phyloP scores from a whole-genome alignment of 2,113 vertebrate genomes.

The Malurus melanocephalus region DNA sequence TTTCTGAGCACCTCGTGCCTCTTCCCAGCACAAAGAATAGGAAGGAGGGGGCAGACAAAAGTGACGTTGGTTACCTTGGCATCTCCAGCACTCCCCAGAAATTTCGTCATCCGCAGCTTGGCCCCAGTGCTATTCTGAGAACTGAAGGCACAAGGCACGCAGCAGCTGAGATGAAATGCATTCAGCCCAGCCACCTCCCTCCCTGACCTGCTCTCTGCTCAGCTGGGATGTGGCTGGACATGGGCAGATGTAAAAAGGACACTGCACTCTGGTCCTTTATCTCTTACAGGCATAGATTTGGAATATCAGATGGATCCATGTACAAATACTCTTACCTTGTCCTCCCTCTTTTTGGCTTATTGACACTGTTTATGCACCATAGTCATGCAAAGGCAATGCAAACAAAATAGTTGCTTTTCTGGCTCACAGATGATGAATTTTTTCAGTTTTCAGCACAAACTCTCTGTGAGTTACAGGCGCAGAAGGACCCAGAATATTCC shows the following conservation, averaged over 20 bases:
- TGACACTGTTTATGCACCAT: accelerated
- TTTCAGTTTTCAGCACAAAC: neutral
- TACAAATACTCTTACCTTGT: neutral
- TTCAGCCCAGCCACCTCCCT: neutral
- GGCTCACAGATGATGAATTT: neutral
- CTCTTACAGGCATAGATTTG: accelerated
- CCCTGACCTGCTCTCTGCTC: neutral
- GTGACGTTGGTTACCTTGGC: neutral
- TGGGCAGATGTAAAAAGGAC: neutral
- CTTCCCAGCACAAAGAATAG: neutral
- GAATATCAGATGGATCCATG: neutral
- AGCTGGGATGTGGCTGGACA: neutral
- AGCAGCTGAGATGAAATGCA: neutral
- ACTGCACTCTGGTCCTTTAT: accelerated
- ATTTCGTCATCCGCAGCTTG: neutral
- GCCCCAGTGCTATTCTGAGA: neutral
- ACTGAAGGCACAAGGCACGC: accelerated
- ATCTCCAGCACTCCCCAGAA: neutral
- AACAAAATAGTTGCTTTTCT: neutral
- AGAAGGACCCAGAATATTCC: neutral
- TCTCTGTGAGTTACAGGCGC: accelerated
- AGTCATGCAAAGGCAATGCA: neutral
- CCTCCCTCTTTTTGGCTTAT: neutral
- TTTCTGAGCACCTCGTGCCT: neutral
- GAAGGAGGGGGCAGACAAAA: neutral